Evolutionary conservation across 1,140 invertebrate genomes (phyloP), one percentile per base, ranked within the genome.

Genomic region (Pseudomyrmex sp.): DNA sequence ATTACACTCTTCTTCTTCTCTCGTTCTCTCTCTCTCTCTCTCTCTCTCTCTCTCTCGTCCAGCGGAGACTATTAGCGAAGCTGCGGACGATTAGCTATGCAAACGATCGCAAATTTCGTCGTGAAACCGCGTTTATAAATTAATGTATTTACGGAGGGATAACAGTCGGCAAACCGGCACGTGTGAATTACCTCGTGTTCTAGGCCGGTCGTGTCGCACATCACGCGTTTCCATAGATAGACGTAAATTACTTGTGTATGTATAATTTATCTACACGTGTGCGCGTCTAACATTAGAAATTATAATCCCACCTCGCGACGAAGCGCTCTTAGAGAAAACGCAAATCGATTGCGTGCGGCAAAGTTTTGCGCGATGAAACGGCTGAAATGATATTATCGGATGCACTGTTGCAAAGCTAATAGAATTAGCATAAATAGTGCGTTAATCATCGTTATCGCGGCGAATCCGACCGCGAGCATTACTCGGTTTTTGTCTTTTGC

Each of bases 371-470:
- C 46, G 26, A 54, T 23, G 56, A 80, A 75, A 82, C 26, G 70
- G 20, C 50, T 75, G 15, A 72, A 83, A 63, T 74, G 50, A 70
- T 72, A 69, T 61, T 65, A 69, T 52, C 46, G 77, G 20, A 76
- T 75, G 59, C 84, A 83, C 56, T 86, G 70, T 86, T 83, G 80
- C 73, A 48, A 46, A 23, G 59, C 58, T 86, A 87, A 86, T 87
- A 76, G 82, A 86, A 87, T 87, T 87, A 87, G 48, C 80, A 83
- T 87, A 74, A 85, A 72, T 58, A 56, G 26, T 46, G 50, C 20
- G 69, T 74, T 35, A 61, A 80, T 80, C 50, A 69, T 69, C 23
- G 23, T 20, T 52, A 35, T 70, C 10, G 20, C 12, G 0, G 15
- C 73, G n/a, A 68, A 77, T 50, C n/a, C 61, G 48, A 77, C n/a